Conservation (phyloP, 1,140 invertebrate species). For the Pseudoatta argentina region DNA sequence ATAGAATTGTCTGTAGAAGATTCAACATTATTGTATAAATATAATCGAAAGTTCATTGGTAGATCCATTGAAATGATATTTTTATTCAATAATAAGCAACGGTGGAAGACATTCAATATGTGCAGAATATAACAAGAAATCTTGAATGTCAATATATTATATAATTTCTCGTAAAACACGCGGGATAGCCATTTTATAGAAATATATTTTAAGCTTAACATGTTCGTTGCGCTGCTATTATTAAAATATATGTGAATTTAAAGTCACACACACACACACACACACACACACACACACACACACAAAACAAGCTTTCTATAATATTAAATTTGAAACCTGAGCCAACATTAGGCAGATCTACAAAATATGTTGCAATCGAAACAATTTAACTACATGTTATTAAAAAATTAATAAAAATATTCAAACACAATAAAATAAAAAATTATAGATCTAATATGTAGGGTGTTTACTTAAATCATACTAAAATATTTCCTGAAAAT, state of each 20-base stretch:
- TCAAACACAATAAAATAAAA: not conserved
- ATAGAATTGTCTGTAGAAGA: conserved; percentile 21
- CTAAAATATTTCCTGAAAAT: too few species aligned
- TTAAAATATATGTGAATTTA: conserved; percentile 12
- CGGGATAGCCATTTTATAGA: conserved; percentile 8
- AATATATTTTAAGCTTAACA: conserved; percentile 35
- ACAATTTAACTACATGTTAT: not conserved
- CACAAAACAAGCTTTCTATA: not conserved
- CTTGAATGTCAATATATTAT: conserved; percentile 22
- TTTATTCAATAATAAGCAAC: conserved; percentile 30
- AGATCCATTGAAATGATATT: not conserved
- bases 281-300: too few species aligned
- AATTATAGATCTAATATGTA: not conserved
- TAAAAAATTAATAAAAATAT: not conserved
- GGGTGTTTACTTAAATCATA: too few species aligned
- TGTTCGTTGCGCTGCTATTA: conserved; percentile 14
- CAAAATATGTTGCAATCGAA: not conserved
- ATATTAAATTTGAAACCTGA: not conserved
- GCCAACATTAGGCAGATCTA: not conserved
- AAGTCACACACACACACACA: not conserved
- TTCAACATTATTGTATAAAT: conserved; percentile 43
- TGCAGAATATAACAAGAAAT: conserved; percentile 50
- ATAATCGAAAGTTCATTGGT: conserved; percentile 34
- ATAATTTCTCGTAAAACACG: conserved; percentile 1
- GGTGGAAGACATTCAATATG: conserved; percentile 57